Evolutionary conservation across 2,888 invertebrate genomes (phyloP).

Genomic region (Odontomyia ornata): DNA sequence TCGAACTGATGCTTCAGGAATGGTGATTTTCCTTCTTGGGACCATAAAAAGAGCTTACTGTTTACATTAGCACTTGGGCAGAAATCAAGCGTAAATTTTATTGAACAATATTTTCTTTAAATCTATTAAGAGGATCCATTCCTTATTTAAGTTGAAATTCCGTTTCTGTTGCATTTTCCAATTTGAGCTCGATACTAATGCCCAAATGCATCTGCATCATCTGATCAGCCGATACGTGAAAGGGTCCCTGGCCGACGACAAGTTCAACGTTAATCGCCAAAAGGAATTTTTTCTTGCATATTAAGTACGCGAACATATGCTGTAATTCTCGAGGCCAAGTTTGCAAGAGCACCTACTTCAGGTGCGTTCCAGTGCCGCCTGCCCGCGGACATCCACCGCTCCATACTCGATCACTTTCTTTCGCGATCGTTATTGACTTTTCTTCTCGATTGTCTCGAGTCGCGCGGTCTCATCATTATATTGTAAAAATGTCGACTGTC

Average conservation of each 20-base stretch:
- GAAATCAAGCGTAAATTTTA: too few species aligned
- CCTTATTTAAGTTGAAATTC: too few species aligned
- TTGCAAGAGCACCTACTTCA: constrained; percentile 15
- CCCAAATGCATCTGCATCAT: background rate
- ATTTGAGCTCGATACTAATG: background rate
- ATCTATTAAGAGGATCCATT: background rate
- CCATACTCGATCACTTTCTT: constrained; percentile 48
- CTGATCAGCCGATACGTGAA: too few species aligned
- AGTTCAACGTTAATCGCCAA: background rate
- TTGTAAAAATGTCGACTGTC: constrained; percentile 40
- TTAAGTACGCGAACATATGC: constrained; percentile 13
- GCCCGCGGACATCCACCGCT: background rate
- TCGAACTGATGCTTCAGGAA: background rate
- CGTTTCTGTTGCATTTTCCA: too few species aligned
- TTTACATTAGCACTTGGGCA: background rate
- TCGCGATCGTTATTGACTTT: constrained; percentile 49
- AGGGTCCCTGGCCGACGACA: background rate
- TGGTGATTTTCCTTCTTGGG: background rate
- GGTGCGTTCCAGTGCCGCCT: constrained; percentile 20
- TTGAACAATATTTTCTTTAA: too few species aligned
- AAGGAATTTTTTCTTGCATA: constrained; percentile 40
- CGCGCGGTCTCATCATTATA: constrained; percentile 32
- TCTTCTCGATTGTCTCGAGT: constrained; percentile 45
- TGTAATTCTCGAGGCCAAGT: constrained; percentile 21
- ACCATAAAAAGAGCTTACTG: too few species aligned